Percentiles rank a stretch among this genome's conserved stretches.
phyloP scores from a whole-genome alignment of 2,797 vertebrate genomes.

The Enteromius paludinosus region DNA sequence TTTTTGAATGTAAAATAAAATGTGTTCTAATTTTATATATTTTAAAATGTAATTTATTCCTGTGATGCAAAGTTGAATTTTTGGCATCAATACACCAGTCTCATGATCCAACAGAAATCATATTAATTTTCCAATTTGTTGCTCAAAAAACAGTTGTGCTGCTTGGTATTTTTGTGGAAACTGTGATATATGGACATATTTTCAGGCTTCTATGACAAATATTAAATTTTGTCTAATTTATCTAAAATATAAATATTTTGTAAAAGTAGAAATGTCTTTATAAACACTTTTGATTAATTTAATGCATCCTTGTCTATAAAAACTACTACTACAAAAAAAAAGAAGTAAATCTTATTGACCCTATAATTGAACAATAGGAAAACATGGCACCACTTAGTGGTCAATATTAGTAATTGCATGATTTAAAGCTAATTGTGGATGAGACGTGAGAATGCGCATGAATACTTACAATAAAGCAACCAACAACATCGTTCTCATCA shows the following conservation, averaged over 20 bases:
- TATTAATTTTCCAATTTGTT: neutral
- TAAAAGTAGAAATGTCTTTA: neutral
- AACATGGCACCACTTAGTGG: neutral
- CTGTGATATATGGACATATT: neutral
- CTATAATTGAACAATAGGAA: neutral
- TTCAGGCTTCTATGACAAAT: neutral
- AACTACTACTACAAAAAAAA: neutral
- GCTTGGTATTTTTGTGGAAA: neutral
- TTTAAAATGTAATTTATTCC: neutral
- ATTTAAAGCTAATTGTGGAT: neutral
- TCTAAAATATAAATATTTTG: neutral
- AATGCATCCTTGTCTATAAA: neutral
- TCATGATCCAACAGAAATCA: neutral
- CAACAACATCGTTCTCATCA: slow-evolving; percentile 97
- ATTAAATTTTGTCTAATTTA: neutral
- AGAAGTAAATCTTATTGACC: too few relatives aligned
- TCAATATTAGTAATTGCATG: neutral
- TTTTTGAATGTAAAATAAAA: neutral
- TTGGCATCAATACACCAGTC: neutral
- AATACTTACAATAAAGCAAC: slow-evolving; percentile 92
- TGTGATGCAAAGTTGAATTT: neutral
- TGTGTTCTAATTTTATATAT: neutral
- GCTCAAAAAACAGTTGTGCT: neutral
- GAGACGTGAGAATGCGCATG: too few relatives aligned
- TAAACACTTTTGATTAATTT: neutral